Evolutionary conservation across 2,113 vertebrate species (phyloP).

Genomic region (Donacobius atricapilla): DNA sequence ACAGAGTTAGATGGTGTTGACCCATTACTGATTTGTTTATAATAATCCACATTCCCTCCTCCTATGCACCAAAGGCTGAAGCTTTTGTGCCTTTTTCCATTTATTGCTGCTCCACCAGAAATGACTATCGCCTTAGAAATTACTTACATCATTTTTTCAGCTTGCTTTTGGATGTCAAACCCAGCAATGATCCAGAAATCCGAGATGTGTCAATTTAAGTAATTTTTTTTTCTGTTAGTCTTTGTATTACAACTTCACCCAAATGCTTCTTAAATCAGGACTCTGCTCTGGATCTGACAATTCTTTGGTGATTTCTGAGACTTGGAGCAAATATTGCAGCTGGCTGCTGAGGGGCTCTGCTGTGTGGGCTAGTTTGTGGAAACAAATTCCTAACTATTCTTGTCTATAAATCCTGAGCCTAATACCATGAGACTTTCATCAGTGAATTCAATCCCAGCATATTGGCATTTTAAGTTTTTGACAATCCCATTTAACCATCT

Average conservation of each 20-base stretch:
- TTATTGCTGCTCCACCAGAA: neutral
- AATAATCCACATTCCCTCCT: neutral
- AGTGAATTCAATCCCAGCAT: neutral
- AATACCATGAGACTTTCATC: neutral
- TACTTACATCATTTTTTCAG: neutral
- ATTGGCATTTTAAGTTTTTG: constrained; percentile 7
- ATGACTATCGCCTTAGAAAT: neutral
- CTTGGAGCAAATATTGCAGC: neutral
- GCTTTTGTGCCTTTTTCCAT: neutral
- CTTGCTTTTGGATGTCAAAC: neutral
- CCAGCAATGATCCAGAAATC: neutral
- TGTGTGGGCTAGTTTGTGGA: neutral
- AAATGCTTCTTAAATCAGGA: neutral
- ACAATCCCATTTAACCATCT: neutral
- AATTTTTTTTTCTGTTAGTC: neutral
- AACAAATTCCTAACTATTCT: neutral
- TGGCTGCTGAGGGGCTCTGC: neutral
- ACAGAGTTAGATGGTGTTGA: neutral
- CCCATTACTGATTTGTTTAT: neutral
- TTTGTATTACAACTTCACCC: neutral
- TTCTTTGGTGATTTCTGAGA: neutral
- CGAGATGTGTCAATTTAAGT: neutral
- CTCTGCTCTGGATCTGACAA: neutral
- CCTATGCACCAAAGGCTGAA: neutral
- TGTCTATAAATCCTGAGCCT: neutral